These are phyloP conservation scores for Drosophila orosa DNA, from an alignment of 1,140 invertebrate species.

Conservation along the genomic window DNA sequence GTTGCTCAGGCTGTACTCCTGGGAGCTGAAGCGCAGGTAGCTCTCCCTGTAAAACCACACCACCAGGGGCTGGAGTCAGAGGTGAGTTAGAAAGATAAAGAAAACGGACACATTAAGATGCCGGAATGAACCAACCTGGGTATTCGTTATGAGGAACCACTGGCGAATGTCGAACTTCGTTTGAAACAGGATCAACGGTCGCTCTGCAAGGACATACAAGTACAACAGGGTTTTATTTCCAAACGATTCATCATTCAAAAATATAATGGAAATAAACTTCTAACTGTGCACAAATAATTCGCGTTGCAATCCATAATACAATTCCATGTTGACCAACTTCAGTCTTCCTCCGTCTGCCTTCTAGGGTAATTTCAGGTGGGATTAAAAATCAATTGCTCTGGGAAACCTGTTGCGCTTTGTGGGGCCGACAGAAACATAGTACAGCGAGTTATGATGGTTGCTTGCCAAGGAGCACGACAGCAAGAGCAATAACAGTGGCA, in stretches of 20 bases:
- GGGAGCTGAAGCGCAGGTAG: constrained; percentile 96
- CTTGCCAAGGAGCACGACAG: constrained; percentile 25
- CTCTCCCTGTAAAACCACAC: constrained; percentile 91
- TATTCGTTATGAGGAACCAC: constrained; percentile 90
- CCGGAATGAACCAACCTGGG: constrained; percentile 86
- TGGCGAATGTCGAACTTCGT: constrained; percentile 97
- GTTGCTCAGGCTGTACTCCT: constrained; percentile 94
- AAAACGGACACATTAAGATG: too few relatives aligned
- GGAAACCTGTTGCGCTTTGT: constrained; percentile 51
- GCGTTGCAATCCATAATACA: not conserved
- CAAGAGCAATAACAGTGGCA: constrained; percentile 11
- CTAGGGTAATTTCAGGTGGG: constrained; percentile 15
- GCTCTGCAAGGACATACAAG: constrained; percentile 86
- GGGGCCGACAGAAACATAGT: constrained; percentile 16
- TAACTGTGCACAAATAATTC: not conserved
- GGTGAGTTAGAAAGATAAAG: constrained; percentile 55
- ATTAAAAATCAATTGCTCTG: constrained; percentile 46
- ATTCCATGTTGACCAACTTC: constrained; percentile 1
- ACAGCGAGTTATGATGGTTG: constrained; percentile 41
- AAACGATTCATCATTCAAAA: not conserved
- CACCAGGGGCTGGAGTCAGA: constrained; percentile 88
- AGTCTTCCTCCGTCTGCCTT: not conserved
- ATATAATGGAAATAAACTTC: not conserved
- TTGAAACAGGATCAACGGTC: constrained; percentile 93
- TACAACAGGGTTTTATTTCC: not conserved